phyloP scores from a whole-genome alignment of 2,888 invertebrate species.

The Mythimna ferrago region DNA sequence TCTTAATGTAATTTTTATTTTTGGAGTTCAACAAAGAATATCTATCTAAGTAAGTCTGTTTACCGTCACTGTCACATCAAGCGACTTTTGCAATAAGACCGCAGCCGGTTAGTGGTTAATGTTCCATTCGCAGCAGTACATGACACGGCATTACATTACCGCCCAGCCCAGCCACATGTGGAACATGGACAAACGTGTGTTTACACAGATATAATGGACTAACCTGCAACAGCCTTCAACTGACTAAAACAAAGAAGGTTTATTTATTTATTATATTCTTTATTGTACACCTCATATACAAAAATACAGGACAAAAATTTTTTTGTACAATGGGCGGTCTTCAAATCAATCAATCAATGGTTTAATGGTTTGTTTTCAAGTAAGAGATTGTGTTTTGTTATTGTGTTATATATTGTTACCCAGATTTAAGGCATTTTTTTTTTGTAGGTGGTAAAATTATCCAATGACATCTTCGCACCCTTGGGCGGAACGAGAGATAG shows the following conservation, averaged over 20 bases:
- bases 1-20: no score
- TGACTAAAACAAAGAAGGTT: neutral
- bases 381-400: neutral
- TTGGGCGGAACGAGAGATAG: no score
- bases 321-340: no score
- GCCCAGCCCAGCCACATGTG: neutral
- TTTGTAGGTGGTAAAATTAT: no score
- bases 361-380: neutral
- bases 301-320: no score
- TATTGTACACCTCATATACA: no score
- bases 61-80: neutral
- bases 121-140: conserved; percentile 12
- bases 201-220: neutral
- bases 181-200: conserved; percentile 7
- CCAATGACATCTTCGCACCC: no score
- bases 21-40: no score
- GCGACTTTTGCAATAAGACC: neutral
- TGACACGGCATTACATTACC: conserved; percentile 24
- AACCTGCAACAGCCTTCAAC: neutral
- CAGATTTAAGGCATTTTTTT: no score
- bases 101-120: conserved; percentile 14
- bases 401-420: no score
- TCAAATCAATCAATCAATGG: no score
- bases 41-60: neutral
- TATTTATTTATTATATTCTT: no score